Evolutionary conservation across 2,113 vertebrate genomes (phyloP), one percentile per base, ranked within the genome.

Genomic region (Sinocyclocheilus rhinocerous): DNA sequence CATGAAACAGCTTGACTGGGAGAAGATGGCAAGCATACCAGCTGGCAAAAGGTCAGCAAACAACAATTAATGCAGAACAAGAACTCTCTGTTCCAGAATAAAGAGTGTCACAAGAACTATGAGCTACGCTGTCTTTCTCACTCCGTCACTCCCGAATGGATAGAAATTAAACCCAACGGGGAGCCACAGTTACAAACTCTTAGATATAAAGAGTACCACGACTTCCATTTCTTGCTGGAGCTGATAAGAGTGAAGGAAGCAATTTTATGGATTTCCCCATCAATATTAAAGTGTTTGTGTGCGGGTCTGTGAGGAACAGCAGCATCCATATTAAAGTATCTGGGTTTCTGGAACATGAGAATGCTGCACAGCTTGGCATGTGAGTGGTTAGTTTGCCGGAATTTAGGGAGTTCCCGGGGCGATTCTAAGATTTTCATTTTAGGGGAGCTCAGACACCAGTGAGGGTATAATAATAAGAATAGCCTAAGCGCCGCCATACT

Each of bases 251-350:
- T 61, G 67, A 80, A 33, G 65, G 50, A 73, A 83, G 50, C 67
- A 83, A 73, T 73, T 83, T 83, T 73, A 83, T 83, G 50, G 81
- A 73, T 83, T 55, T 83, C 45, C 50, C 29, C 67, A 83, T 83
- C 81, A 57, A 83, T 83, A 83, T 83, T 83, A 73, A 73, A 83
- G 29, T 83, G 69, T 83, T 83, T 83, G 67, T 83, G 81, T 52
- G 63, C 9, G 12, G 26, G 20, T 73, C 81, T 59, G 81, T 0
- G 20, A 73, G 50, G 48, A 73, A 73, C 29, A 39, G 81, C 69
- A 33, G 11, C 24, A 69, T 83, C 81, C 81, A 73, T 83, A 83
- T 83, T 83, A 73, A 73, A 83, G 69, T 50, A 55, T 83, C 18
- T 39, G 12, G 24, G 69, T 50, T 36, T 83, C 18, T 39, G 12